Evolutionary conservation across 2,888 invertebrate genomes (phyloP).

Genomic region (Cactoblastis cactorum): DNA sequence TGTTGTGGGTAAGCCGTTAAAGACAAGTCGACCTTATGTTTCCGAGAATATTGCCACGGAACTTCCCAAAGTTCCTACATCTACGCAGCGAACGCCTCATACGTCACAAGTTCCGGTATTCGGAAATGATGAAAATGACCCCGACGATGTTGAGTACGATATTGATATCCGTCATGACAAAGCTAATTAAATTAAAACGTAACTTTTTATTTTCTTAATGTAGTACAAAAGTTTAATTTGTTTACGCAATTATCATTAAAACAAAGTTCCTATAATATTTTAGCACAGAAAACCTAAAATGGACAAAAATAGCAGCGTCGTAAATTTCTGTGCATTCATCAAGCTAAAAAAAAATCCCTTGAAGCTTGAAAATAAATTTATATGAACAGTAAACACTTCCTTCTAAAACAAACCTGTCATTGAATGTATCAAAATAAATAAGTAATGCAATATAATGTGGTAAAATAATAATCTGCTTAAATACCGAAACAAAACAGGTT

Average conservation of each 20-base stretch:
- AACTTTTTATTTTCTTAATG: too few relatives aligned
- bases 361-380: too few relatives aligned
- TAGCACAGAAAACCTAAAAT: too few relatives aligned
- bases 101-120: neutral
- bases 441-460: neutral
- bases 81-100: neutral
- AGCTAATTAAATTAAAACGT: constrained; percentile 13
- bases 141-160: constrained; percentile 21
- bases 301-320: too few relatives aligned
- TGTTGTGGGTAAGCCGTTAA: neutral
- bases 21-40: neutral
- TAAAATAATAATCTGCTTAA: neutral
- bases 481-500: constrained; percentile 36
- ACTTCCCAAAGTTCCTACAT: neutral
- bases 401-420: neutral
- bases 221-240: too few relatives aligned
- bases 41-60: neutral
- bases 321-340: too few relatives aligned
- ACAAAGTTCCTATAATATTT: too few relatives aligned
- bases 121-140: constrained; percentile 2
- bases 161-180: constrained; percentile 23
- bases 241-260: too few relatives aligned
- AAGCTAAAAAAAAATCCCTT: too few relatives aligned
- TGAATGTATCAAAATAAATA: neutral
- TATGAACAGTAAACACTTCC: too few relatives aligned